Evolutionary conservation across 53 echinoderm and acorn worm species (phyloP).

Genomic region (Zoroaster sp.): DNA sequence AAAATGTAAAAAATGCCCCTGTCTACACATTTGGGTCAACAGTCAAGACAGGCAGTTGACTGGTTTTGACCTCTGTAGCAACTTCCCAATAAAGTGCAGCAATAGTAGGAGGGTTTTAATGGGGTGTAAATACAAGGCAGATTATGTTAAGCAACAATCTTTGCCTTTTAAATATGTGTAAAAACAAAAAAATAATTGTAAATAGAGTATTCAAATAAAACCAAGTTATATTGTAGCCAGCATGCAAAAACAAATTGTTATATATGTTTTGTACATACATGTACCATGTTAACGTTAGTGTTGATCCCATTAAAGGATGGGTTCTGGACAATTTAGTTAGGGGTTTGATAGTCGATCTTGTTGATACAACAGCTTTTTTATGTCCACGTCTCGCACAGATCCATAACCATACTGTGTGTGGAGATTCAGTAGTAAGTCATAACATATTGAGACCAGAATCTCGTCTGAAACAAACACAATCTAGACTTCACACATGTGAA

Average conservation of each 20-base stretch:
- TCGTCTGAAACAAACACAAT: too few species aligned
- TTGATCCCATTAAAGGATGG: not conserved
- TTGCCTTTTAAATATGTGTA: not conserved
- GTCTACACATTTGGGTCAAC: too few species aligned
- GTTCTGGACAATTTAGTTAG: not conserved
- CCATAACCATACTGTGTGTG: too few species aligned
- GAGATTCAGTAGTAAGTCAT: too few species aligned
- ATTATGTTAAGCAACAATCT: not conserved
- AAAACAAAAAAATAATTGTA: not conserved
- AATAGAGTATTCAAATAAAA: slow-evolving; percentile 42
- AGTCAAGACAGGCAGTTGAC: too few species aligned
- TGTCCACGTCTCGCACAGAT: too few species aligned
- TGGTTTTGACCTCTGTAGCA: too few species aligned
- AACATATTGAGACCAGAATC: too few species aligned
- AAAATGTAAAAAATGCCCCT: too few species aligned
- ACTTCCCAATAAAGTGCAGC: too few species aligned
- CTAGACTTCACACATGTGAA: too few species aligned
- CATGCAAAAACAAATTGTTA: slow-evolving; percentile 40
- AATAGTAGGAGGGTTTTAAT: too few species aligned
- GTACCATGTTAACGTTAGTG: slow-evolving; percentile 19
- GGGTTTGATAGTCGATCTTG: not conserved
- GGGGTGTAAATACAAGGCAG: not conserved
- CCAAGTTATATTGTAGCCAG: slow-evolving; percentile 47
- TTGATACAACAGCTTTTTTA: not conserved
- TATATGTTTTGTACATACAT: slow-evolving; percentile 54